Base-by-base conservation (phyloP, 2,113 vertebrate genomes). In the Physeter macrocephalus region DNA sequence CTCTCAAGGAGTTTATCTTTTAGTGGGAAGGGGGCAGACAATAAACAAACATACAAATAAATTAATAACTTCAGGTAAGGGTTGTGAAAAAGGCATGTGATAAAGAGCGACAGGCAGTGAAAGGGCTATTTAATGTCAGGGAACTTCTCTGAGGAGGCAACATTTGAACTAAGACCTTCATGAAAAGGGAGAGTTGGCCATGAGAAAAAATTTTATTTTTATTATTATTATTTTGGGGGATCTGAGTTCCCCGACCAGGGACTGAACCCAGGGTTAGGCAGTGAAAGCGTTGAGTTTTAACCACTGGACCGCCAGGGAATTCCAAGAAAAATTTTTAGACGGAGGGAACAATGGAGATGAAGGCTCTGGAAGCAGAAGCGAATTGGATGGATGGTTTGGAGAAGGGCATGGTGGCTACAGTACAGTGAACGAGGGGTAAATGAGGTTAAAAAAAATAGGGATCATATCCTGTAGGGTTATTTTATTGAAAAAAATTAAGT, bases 401-500 rank as follows among this genome's bases (percentile, higher is more conserved):
- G 43, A 54, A 93, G 34, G 49, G 6, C 13, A 10, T 34, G 23
- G 21, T 46, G 54, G 77, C 54, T 90, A 31, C 25, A 71, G n/a
- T 18, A n/a, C 12, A 71, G 59, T 12, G 27, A 93, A 52, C 41
- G 64, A 72, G 59, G 39, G 25, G 7, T 88, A 43, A 46, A 75
- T 71, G 39, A 91, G 4, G 23, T 75, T 31, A 43, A 54, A 34
- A 74, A 74, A 72, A 54, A 34, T 9, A 27, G 39, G 18, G 18
- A 54, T 41, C 14, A n/a, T 61, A 61, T 27, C 2, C 15, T 89
- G 34, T 43, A 69, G 34, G 64, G 31, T 75, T 82, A 49, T 36
- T 87, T 81, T 84, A 74, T 31, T 94, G 71, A 72, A 8, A 27
- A 82, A 62, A 61, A 67, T 59, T 67, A 96, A 84, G 12, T 62